Evolutionary conservation across 2,888 invertebrate species (phyloP).

Genomic region (Diarsia mendica): DNA sequence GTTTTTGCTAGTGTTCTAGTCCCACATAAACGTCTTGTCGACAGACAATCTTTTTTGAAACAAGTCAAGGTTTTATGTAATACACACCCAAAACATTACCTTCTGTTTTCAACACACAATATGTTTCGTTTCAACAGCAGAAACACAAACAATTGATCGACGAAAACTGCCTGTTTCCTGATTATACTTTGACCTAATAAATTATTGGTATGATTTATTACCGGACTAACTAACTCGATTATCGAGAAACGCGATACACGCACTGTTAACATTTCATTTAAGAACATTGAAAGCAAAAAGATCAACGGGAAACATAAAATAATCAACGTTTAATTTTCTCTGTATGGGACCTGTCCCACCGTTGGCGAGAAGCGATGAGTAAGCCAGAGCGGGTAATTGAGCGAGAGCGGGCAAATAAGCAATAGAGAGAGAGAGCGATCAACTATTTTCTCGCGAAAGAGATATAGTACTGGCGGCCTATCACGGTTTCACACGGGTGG

Average conservation of each 20-base stretch:
- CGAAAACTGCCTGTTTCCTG: slow-evolving; percentile 22
- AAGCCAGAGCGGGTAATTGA: no score
- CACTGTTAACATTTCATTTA: slow-evolving; percentile 49
- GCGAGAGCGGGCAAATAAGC: no score
- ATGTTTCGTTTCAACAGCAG: slow-evolving; percentile 22
- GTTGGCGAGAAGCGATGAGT: neutral
- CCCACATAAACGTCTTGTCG: neutral
- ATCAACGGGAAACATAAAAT: slow-evolving; percentile 46
- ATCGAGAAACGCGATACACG: slow-evolving; percentile 48
- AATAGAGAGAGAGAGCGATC: no score
- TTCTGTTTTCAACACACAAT: slow-evolving; percentile 1
- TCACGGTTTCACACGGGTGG: no score
- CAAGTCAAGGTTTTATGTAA: neutral
- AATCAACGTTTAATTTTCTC: slow-evolving; percentile 50
- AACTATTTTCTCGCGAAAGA: no score
- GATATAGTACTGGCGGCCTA: no score
- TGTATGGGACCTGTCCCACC: neutral
- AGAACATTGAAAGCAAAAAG: slow-evolving; percentile 25
- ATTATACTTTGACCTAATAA: slow-evolving; percentile 51
- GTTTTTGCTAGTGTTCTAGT: no score
- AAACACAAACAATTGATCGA: slow-evolving; percentile 29
- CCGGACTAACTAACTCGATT: slow-evolving; percentile 30
- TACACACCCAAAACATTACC: slow-evolving; percentile 11
- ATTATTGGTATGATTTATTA: slow-evolving; percentile 51
- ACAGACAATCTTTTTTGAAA: neutral